Evolutionary conservation across 2,797 vertebrate species (phyloP).

Genomic region (Anisognathus igniventris): DNA sequence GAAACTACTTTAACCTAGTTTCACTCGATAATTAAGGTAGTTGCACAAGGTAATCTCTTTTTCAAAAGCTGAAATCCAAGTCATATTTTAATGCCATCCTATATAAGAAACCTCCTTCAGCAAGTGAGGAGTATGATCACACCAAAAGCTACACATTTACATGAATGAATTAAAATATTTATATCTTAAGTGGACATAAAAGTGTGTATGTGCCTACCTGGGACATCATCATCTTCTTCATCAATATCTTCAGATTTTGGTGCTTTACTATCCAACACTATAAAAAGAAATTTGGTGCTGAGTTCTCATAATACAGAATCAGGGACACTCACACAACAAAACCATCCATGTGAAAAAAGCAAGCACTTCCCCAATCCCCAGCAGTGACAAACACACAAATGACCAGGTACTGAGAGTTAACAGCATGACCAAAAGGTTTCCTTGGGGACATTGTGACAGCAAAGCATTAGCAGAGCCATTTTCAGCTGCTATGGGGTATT

Average conservation of each 20-base stretch:
- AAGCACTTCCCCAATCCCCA: background rate
- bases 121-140: background rate
- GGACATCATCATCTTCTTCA: slow-evolving; percentile 95
- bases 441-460: background rate
- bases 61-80: background rate
- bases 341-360: background rate
- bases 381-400: background rate
- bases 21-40: background rate
- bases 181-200: background rate
- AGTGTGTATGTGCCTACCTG: slow-evolving; percentile 75
- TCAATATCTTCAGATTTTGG: slow-evolving; percentile 94
- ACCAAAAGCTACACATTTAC: background rate
- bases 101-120: background rate
- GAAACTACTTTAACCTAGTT: background rate
- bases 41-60: background rate
- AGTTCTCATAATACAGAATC: background rate
- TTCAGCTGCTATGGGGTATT: background rate
- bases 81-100: background rate
- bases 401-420: background rate
- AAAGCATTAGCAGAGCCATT: background rate
- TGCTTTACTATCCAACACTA: slow-evolving; percentile 93
- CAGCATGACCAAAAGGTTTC: background rate
- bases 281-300: slow-evolving; percentile 22
- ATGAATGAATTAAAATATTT: background rate
- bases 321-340: background rate